Evolutionary conservation across 2,113 vertebrate genomes (phyloP).

Genomic region (Hemiprocne comata): DNA sequence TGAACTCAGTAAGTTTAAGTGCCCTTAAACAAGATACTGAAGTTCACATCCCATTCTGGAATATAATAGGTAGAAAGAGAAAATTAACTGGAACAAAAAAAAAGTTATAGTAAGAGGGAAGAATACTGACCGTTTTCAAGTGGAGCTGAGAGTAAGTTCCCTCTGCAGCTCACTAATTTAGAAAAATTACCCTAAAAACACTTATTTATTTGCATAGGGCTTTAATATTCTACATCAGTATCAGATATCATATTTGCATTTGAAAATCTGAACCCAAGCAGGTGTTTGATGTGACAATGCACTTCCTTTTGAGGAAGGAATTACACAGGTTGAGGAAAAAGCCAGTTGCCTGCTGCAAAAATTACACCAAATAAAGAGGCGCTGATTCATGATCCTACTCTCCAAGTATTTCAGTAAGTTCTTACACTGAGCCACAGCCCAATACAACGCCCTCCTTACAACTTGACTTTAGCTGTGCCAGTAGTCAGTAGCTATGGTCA

Average conservation of each 20-base stretch:
- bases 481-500: neutral
- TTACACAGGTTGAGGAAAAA: neutral
- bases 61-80: neutral
- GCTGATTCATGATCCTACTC: neutral
- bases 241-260: neutral
- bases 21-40: neutral
- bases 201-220: neutral
- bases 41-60: neutral
- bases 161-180: neutral
- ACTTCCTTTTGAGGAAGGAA: neutral
- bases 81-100: neutral
- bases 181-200: neutral
- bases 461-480: neutral
- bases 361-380: neutral
- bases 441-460: neutral
- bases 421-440: neutral
- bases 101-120: neutral
- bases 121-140: neutral
- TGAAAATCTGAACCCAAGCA: neutral
- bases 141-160: neutral
- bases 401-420: neutral
- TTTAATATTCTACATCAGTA: neutral
- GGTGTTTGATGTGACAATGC: neutral
- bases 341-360: neutral
- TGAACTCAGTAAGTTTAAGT: neutral